Evolutionary conservation across 2,888 invertebrate genomes (phyloP).

Genomic region (Phlogophora meticulosa): DNA sequence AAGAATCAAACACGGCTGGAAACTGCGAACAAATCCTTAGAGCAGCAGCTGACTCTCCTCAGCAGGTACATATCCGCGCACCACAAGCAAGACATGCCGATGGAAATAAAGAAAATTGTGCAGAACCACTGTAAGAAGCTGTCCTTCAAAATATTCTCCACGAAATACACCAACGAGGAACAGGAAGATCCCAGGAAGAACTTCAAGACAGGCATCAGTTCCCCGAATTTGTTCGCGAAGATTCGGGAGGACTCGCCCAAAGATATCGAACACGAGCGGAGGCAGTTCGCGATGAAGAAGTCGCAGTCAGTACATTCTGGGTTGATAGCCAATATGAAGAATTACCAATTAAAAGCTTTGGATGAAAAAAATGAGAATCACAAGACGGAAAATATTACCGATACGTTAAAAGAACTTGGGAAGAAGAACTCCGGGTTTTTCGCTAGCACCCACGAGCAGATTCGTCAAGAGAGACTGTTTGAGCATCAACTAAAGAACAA

Average conservation of each 20-base stretch:
- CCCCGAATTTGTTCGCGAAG: slow-evolving; percentile 87
- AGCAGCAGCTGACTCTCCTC: slow-evolving; percentile 94
- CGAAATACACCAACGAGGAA: slow-evolving; percentile 82
- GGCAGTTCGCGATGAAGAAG: slow-evolving; percentile 84
- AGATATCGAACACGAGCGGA: slow-evolving; percentile 75
- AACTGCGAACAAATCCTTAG: slow-evolving; percentile 93
- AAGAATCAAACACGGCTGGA: slow-evolving; percentile 93
- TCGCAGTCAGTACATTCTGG: slow-evolving; percentile 88
- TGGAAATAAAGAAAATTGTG: slow-evolving; percentile 94
- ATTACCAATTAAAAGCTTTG: slow-evolving; percentile 87
- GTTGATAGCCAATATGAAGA: slow-evolving; percentile 76
- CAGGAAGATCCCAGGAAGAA: slow-evolving; percentile 81
- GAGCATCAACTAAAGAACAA: slow-evolving; percentile 87
- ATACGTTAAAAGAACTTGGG: slow-evolving; percentile 80
- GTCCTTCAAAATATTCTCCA: slow-evolving; percentile 85
- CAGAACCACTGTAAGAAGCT: slow-evolving; percentile 90
- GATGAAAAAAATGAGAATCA: slow-evolving; percentile 81
- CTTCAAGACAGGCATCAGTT: slow-evolving; percentile 82
- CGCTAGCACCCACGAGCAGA: slow-evolving; percentile 93
- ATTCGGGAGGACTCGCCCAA: slow-evolving; percentile 76
- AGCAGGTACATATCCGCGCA: slow-evolving; percentile 94
- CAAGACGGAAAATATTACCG: slow-evolving; percentile 73
- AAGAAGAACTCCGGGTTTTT: slow-evolving; percentile 90
- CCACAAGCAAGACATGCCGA: slow-evolving; percentile 93
- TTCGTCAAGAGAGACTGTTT: slow-evolving; percentile 92